Evolutionary conservation across 2,113 vertebrate genomes (phyloP), one percentile per base, ranked within the genome.

Genomic region (Pomatorhinus ruficollis): DNA sequence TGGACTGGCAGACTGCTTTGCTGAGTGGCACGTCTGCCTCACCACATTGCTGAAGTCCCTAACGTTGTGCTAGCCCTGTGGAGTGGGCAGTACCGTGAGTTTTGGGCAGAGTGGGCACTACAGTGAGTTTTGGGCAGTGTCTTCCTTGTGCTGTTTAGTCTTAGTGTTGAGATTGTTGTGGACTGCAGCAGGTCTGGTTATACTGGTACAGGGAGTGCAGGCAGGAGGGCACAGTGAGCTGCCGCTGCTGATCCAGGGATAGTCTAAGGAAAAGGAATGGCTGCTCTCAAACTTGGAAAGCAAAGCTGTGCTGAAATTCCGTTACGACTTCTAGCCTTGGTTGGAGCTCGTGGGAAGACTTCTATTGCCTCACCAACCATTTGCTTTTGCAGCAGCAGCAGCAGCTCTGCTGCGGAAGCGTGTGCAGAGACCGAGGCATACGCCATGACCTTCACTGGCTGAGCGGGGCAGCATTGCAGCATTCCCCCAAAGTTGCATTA

Each of bases 1-100:
- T 0, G 0, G 11, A 3, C 27, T 7, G 52, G 30, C 0, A 0
- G 21, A 42, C 44, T 5, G 27, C 50, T 68, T 52, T 28, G 22
- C 68, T 8, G 1, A 10, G 5, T 2, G 33, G 20, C 47, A 33
- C 18, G 9, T 54, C 52, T 44, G 22, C 69, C 39, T 63, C 16
- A 8, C 11, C 37, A 2, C 9, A 1, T 12, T 15, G 16, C 63
- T 61, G 0, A 17, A 24, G 52, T 12, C 33, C 1, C 0, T 11
- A 25, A 7, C 5, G 4, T 7, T 45, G 39, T 28, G 23, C 54
- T 53, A 45, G 6, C 18, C 54, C 63, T 33, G 33, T 14, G 63
- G 33, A 60, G 33, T 5, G 33, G 37, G 72, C 53, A 68, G 35
- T 3, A 4, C 2, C 1, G 12, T 9, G 37, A 33, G 47, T n/a